These are phyloP conservation scores for Eurytoma adleriae DNA, from an alignment of 2,888 invertebrate species.

Conservation along the genomic window DNA sequence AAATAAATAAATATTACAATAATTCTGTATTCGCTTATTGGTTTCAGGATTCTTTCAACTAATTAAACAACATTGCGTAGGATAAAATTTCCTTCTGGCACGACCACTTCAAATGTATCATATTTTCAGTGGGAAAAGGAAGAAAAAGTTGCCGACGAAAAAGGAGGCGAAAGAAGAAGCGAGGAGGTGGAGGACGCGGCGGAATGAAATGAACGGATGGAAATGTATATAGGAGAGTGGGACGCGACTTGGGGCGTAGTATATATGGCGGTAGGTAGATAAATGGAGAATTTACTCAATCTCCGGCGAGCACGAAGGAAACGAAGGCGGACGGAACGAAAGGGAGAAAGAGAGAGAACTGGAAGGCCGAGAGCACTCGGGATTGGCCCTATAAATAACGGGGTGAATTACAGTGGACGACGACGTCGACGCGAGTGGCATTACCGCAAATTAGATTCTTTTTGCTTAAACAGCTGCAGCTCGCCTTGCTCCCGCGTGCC, in stretches of 20 bases:
- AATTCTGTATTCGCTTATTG: too few relatives aligned
- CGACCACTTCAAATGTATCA: constrained; percentile 14
- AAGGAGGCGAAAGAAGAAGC: neutral
- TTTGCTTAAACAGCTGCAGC: constrained; percentile 35
- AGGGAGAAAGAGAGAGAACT: too few relatives aligned
- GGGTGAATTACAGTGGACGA: constrained; percentile 56
- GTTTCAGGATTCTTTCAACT: too few relatives aligned
- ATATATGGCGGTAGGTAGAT: constrained; percentile 56
- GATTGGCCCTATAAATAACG: constrained; percentile 62
- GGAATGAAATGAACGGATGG: constrained; percentile 44
- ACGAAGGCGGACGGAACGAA: constrained; percentile 11
- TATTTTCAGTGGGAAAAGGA: constrained; percentile 21
- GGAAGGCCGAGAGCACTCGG: constrained; percentile 52
- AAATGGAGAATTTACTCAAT: constrained; percentile 64
- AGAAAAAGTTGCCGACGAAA: neutral
- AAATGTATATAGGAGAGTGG: constrained; percentile 41
- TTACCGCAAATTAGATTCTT: constrained; percentile 64
- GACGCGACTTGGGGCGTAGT: constrained; percentile 36
- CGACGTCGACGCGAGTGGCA: constrained; percentile 52
- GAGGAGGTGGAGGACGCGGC: neutral
- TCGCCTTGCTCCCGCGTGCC: neutral
- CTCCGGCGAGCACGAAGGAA: constrained; percentile 58
- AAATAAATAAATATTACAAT: too few relatives aligned
- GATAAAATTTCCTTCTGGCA: constrained; percentile 8
- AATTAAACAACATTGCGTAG: neutral